Conservation (phyloP, 2,888 invertebrate species). For the Camptogramma bilineatum region DNA sequence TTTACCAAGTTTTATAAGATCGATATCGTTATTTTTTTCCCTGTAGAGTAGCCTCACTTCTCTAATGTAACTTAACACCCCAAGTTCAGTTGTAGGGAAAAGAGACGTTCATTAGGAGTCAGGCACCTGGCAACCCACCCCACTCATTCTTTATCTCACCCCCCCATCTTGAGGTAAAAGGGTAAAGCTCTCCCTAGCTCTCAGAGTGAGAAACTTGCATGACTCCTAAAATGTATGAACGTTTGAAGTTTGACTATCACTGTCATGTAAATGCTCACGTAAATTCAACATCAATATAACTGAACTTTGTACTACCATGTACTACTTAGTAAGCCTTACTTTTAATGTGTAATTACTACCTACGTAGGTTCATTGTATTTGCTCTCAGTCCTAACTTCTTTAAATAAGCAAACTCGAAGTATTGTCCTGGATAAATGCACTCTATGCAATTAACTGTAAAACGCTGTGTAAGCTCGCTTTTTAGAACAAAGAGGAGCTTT, state of each 20-base stretch:
- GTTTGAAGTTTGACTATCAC: not conserved
- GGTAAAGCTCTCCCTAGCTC: constrained; percentile 29
- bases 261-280: not conserved
- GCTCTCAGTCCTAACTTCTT: constrained; percentile 9
- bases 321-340: not conserved
- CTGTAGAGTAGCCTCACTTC: constrained; percentile 19
- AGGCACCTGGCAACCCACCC: constrained; percentile 39
- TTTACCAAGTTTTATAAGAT: constrained; percentile 17
- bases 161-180: constrained; percentile 37
- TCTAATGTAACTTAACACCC: constrained; percentile 33
- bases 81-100: constrained; percentile 39
- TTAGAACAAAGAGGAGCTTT: constrained; percentile 18
- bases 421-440: constrained; percentile 18
- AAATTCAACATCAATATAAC: not conserved
- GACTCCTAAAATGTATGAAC: constrained; percentile 17
- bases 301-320: not conserved
- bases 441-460: constrained; percentile 17
- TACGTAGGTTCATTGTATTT: not conserved
- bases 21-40: constrained; percentile 24
- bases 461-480: constrained; percentile 9
- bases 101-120: constrained; percentile 41
- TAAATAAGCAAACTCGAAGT: constrained; percentile 8
- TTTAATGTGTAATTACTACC: not conserved
- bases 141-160: constrained; percentile 30
- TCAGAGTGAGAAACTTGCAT: constrained; percentile 19